phyloP scores from a whole-genome alignment of 2,888 invertebrate species.

The Hemithea aestivaria region DNA sequence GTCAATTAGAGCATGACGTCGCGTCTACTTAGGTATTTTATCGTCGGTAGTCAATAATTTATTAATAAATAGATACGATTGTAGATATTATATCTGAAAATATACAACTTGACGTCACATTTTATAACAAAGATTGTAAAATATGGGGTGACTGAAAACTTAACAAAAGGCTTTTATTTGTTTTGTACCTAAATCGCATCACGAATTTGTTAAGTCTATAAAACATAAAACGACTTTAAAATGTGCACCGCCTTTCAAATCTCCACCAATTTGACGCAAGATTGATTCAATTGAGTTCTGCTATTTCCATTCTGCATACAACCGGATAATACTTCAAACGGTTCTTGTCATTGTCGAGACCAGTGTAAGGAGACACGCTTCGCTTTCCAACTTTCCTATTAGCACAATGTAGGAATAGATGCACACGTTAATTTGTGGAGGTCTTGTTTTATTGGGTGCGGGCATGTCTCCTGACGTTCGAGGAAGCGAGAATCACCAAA shows the following conservation, averaged over 20 bases:
- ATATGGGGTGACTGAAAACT: slow-evolving; percentile 10
- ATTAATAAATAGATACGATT: too few species aligned
- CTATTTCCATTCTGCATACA: slow-evolving; percentile 66
- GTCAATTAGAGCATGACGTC: too few species aligned
- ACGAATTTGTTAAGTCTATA: slow-evolving; percentile 11
- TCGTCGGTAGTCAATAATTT: too few species aligned
- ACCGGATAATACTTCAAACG: slow-evolving; percentile 67
- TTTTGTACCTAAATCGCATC: slow-evolving; percentile 5
- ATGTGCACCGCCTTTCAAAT: slow-evolving; percentile 48
- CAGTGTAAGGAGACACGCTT: slow-evolving; percentile 49
- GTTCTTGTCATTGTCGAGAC: slow-evolving; percentile 45
- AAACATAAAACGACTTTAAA: slow-evolving; percentile 42
- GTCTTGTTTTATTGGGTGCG: slow-evolving; percentile 51
- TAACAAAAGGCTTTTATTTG: slow-evolving; percentile 1
- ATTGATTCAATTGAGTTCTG: slow-evolving; percentile 70
- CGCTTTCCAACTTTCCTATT: slow-evolving; percentile 31
- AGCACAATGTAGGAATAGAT: slow-evolving; percentile 29
- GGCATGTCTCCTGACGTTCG: slow-evolving; percentile 70
- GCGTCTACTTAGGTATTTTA: too few species aligned
- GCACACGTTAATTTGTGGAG: slow-evolving; percentile 44
- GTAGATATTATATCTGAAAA: too few species aligned
- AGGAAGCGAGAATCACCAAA: slow-evolving; percentile 62
- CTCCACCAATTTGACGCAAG: slow-evolving; percentile 67
- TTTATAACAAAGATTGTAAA: too few species aligned
- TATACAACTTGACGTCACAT: too few species aligned